These are phyloP conservation scores for Nyctereutes procyonoides DNA, from an alignment of 2,113 vertebrate species.

Conservation along the genomic window DNA sequence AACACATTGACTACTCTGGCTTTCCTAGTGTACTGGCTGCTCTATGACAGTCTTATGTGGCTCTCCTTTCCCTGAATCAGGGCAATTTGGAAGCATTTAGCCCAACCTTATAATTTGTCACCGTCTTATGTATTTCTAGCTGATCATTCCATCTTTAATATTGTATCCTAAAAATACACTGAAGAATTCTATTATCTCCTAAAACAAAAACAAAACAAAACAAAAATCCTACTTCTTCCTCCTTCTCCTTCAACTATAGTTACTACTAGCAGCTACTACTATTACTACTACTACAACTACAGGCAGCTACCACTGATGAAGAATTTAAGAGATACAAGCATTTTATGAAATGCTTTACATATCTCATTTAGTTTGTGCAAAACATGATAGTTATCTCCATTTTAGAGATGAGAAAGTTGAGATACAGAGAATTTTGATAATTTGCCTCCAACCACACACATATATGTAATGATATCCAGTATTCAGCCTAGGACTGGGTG, in stretches of 20 bases:
- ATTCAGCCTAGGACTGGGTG: not conserved
- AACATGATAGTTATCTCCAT: not conserved
- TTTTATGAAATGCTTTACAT: not conserved
- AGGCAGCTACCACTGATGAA: not conserved
- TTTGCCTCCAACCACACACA: not conserved
- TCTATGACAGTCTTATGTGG: not conserved
- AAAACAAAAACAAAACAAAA: not conserved
- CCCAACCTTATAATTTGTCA: not conserved
- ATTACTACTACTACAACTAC: not conserved
- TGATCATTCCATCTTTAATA: not conserved
- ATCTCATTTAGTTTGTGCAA: not conserved
- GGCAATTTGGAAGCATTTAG: not conserved
- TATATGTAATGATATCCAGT: fast-evolving
- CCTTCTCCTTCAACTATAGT: not conserved
- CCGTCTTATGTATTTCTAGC: not conserved
- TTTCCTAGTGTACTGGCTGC: not conserved
- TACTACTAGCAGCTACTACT: too few relatives aligned
- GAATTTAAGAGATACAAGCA: not conserved
- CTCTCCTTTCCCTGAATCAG: not conserved
- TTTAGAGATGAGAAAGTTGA: not conserved
- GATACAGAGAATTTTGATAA: not conserved
- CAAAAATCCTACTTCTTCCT: not conserved
- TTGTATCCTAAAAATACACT: not conserved
- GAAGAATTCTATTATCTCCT: not conserved
- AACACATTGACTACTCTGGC: not conserved